Base-by-base conservation (phyloP, 2,888 invertebrate genomes). In the Nomada fabriciana region DNA sequence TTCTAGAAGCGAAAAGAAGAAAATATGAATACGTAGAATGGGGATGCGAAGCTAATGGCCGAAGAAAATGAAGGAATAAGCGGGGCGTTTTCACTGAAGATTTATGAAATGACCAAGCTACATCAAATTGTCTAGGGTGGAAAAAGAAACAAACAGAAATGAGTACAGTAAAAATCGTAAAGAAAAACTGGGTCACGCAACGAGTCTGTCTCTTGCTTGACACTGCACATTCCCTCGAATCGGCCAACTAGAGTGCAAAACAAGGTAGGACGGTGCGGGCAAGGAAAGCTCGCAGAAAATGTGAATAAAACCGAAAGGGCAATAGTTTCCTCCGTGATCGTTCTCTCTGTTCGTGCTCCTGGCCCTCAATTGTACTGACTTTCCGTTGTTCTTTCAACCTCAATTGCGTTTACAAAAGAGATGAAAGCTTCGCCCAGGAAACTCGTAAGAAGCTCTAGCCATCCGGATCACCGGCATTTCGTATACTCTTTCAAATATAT, bases 251-350 rank as follows among this genome's bases (percentile, higher is more conserved):
- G 63, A 60, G 69, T 65, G 57, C 69, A 64, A 72, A 50, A 77
- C 78, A 67, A 60, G 29, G 64, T 23, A 29, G 18, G 57, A 13
- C 59, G 68, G 29, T 57, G 63, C 60, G 64, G 50, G 36, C 59
- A 63, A 68, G 52, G 52, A 47, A 60, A 60, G 64, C 57, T 57
- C 47, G 53, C 53, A 68, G 82, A 76, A 61, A 87, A 86, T 87
- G 87, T 87, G 82, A 88, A 88, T 88, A 85, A 88, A 88, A 82
- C 59, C 71, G 29, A 64, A 63, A 20, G 59, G 57, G 63, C 61
- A 47, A 50, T 18, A 71, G 70, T 47, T 76, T 70, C 61, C 57
- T 68, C 55, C 47, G 57, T 18, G 52, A 36, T 72, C 73, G 50
- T 53, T 65, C 68, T 72, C 64, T 36, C 25, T 68, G 43, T 42